Evolutionary conservation across 2,888 invertebrate species (phyloP).

Genomic region (Drosophila kuntzei): DNA sequence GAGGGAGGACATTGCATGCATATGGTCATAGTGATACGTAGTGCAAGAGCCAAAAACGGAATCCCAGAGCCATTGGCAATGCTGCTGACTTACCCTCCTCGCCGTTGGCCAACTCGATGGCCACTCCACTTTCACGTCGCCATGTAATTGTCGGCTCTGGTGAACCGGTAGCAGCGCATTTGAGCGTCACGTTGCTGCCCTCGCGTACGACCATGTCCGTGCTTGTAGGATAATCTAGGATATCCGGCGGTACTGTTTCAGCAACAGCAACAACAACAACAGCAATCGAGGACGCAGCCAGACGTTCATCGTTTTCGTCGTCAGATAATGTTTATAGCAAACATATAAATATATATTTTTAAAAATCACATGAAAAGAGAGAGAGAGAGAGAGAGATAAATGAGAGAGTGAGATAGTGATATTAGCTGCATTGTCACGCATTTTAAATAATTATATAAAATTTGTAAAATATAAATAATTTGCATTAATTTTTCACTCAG

Average conservation of each 20-base stretch:
- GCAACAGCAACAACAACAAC: slow-evolving; percentile 28
- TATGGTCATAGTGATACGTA: slow-evolving; percentile 41
- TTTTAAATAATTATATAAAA: slow-evolving; percentile 32
- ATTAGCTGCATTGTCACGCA: slow-evolving; percentile 31
- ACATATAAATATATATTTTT: slow-evolving; percentile 11
- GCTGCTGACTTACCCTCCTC: slow-evolving; percentile 88
- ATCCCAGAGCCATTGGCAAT: slow-evolving; percentile 40
- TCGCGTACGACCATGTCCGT: slow-evolving; percentile 95
- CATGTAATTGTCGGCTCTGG: slow-evolving; percentile 95
- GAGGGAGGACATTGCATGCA: slow-evolving; percentile 39
- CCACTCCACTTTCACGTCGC: slow-evolving; percentile 93
- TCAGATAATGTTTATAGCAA: slow-evolving; percentile 73
- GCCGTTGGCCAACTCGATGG: slow-evolving; percentile 90
- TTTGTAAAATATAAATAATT: slow-evolving; percentile 67
- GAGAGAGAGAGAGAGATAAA: neutral
- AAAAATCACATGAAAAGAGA: slow-evolving; percentile 45
- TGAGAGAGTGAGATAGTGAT: slow-evolving; percentile 16
- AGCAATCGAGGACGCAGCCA: slow-evolving; percentile 66
- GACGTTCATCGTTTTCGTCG: slow-evolving; percentile 53
- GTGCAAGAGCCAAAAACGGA: slow-evolving; percentile 31
- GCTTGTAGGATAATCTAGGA: slow-evolving; percentile 93
- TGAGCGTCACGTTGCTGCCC: slow-evolving; percentile 93
- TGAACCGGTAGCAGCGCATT: slow-evolving; percentile 94
- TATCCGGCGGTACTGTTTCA: slow-evolving; percentile 92
- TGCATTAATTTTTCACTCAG: slow-evolving; percentile 60